phyloP scores from a whole-genome alignment of 2,888 invertebrate genomes.

The Thumatha senex region DNA sequence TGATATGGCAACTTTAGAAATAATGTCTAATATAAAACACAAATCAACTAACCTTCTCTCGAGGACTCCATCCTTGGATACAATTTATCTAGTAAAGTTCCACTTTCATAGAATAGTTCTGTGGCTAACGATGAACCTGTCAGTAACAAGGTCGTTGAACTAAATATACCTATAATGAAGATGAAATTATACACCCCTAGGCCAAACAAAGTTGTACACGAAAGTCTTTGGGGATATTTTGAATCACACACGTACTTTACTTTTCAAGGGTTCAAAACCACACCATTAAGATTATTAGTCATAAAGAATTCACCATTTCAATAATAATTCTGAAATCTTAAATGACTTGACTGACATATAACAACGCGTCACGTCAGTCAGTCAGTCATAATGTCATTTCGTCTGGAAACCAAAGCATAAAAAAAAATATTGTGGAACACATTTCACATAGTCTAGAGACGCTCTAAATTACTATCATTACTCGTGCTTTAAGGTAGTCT shows the following conservation, averaged over 20 bases:
- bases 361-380: constrained; percentile 69
- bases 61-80: constrained; percentile 76
- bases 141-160: constrained; percentile 84
- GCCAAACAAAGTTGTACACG: constrained; percentile 34
- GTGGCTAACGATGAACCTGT: constrained; percentile 81
- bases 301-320: constrained; percentile 41
- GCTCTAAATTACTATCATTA: too few species aligned
- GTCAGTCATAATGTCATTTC: constrained; percentile 22
- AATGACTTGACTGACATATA: constrained; percentile 56
- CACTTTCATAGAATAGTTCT: constrained; percentile 78
- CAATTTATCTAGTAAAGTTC: constrained; percentile 58
- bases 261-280: constrained; percentile 23
- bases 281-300: constrained; percentile 19
- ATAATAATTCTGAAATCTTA: constrained; percentile 29
- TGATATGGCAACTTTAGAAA: constrained; percentile 13
- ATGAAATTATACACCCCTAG: constrained; percentile 58
- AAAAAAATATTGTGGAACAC: too few species aligned
- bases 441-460: too few species aligned
- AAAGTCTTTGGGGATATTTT: constrained; percentile 40
- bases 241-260: constrained; percentile 36
- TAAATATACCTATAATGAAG: constrained; percentile 74
- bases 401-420: constrained; percentile 37
- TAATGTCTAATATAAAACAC: not conserved
- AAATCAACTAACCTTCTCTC: constrained; percentile 70
- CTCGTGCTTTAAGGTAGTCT: too few species aligned